Evolutionary conservation across 1,140 invertebrate genomes (phyloP).

Genomic region (Lepidostoma basale): DNA sequence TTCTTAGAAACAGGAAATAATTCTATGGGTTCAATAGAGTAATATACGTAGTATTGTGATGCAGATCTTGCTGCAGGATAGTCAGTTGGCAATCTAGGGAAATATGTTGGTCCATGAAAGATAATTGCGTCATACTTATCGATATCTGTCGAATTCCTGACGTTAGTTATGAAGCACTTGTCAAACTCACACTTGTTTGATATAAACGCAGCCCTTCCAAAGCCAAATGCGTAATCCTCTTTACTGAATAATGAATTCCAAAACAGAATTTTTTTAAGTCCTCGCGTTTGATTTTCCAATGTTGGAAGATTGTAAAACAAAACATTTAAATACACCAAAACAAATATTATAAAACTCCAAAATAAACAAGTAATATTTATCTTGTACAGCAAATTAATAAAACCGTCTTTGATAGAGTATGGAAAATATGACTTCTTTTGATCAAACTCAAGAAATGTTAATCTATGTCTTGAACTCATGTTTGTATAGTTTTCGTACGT

Average conservation of each 20-base stretch:
- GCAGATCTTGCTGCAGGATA: slow-evolving; percentile 46
- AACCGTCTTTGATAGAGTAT: no score
- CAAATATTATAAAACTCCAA: not conserved
- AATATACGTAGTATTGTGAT: slow-evolving; percentile 52
- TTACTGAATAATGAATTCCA: slow-evolving; percentile 35
- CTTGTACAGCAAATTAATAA: no score
- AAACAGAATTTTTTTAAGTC: slow-evolving; percentile 27
- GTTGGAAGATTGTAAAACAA: not conserved
- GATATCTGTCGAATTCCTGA: slow-evolving; percentile 13
- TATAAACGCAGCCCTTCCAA: slow-evolving; percentile 5
- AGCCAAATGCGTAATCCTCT: slow-evolving; percentile 22
- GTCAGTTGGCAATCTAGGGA: slow-evolving; percentile 32
- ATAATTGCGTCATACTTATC: slow-evolving; percentile 54
- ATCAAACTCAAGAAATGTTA: no score
- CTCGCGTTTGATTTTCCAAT: not conserved
- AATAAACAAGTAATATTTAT: not conserved
- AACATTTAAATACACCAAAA: not conserved
- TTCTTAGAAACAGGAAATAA: slow-evolving; percentile 49
- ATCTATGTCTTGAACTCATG: no score
- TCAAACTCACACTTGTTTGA: slow-evolving; percentile 7
- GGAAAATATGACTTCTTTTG: no score
- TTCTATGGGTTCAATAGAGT: slow-evolving; percentile 51
- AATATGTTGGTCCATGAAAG: slow-evolving; percentile 50
- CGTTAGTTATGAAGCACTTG: slow-evolving; percentile 28
- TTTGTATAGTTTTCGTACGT: no score